Conservation (phyloP, 2,113 vertebrate genomes). For the Amphiprion percula region DNA sequence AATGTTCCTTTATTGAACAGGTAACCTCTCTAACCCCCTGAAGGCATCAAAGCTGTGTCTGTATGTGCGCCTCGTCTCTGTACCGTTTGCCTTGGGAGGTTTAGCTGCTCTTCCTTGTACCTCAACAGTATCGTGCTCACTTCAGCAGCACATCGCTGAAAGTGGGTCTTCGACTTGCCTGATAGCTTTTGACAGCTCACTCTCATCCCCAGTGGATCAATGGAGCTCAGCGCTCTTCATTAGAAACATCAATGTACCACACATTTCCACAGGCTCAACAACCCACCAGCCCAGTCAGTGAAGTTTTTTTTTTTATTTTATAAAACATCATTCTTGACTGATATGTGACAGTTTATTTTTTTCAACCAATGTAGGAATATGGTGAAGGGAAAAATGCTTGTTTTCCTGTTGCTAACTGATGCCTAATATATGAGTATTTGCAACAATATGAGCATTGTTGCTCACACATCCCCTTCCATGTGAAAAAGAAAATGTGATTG, state of each 20-base stretch:
- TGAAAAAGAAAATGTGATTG: not conserved
- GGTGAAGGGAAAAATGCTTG: not conserved
- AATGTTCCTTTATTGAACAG: slow-evolving; percentile 29
- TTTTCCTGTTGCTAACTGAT: not conserved
- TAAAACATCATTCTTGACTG: slow-evolving; percentile 37
- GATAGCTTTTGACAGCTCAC: slow-evolving; percentile 82
- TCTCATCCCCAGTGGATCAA: slow-evolving; percentile 80
- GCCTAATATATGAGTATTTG: not conserved
- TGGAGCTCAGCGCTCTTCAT: slow-evolving; percentile 79
- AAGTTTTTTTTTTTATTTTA: slow-evolving; percentile 50
- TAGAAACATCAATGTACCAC: slow-evolving; percentile 80
- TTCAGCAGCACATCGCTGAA: slow-evolving; percentile 62
- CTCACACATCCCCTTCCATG: not conserved
- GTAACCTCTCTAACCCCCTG: slow-evolving; percentile 25
- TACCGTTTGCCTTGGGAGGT: slow-evolving; percentile 53
- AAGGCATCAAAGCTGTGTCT: slow-evolving; percentile 44
- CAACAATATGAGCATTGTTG: not conserved
- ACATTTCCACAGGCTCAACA: slow-evolving; percentile 75
- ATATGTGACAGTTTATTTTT: slow-evolving; percentile 31
- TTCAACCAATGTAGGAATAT: slow-evolving; percentile 6
- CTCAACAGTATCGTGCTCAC: slow-evolving; percentile 49
- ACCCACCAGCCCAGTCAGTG: slow-evolving; percentile 48
- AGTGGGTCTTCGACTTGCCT: slow-evolving; percentile 78
- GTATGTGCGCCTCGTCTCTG: slow-evolving; percentile 18
- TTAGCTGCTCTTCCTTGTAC: slow-evolving; percentile 60